Percentiles rank a stretch among this genome's conserved stretches.
Evolutionary conservation across 1,140 invertebrate genomes (phyloP).

Genomic region (Laupala kohalensis): DNA sequence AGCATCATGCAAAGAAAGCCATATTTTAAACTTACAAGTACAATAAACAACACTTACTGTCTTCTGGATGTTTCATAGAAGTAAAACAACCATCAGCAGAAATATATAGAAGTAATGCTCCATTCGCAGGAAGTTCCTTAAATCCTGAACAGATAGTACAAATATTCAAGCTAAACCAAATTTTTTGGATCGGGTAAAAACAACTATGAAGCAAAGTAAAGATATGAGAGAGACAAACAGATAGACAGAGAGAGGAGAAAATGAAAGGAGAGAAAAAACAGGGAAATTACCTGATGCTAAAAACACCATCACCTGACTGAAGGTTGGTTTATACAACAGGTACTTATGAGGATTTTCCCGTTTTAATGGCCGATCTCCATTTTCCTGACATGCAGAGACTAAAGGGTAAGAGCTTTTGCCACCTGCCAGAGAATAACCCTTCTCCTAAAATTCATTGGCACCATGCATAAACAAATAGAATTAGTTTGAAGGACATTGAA

Average conservation of each 20-base stretch:
- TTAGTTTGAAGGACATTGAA: too few species aligned
- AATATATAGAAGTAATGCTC: slow-evolving; percentile 81
- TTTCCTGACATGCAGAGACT: slow-evolving; percentile 37
- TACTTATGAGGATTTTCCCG: slow-evolving; percentile 95
- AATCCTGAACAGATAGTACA: slow-evolving; percentile 35
- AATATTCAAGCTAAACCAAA: not conserved
- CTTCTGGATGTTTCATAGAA: slow-evolving; percentile 76
- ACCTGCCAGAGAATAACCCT: slow-evolving; percentile 25
- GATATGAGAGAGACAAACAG: not conserved
- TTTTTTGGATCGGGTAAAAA: not conserved
- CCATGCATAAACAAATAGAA: not conserved
- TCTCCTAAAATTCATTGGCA: slow-evolving; percentile 33
- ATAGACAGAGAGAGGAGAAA: not conserved
- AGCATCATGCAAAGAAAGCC: not conserved
- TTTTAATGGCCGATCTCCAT: slow-evolving; percentile 49
- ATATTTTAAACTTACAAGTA: not conserved
- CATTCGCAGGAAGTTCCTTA: slow-evolving; percentile 83
- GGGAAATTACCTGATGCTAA: slow-evolving; percentile 57
- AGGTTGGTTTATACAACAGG: slow-evolving; percentile 87
- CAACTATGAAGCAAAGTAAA: not conserved
- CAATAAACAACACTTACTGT: slow-evolving; percentile 49
- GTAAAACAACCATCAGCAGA: slow-evolving; percentile 87
- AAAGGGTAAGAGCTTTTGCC: slow-evolving; percentile 22
- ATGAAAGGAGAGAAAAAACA: not conserved
- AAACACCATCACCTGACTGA: slow-evolving; percentile 87